Conservation (phyloP, 2,888 invertebrate species). For the Geophilus truncorum region DNA sequence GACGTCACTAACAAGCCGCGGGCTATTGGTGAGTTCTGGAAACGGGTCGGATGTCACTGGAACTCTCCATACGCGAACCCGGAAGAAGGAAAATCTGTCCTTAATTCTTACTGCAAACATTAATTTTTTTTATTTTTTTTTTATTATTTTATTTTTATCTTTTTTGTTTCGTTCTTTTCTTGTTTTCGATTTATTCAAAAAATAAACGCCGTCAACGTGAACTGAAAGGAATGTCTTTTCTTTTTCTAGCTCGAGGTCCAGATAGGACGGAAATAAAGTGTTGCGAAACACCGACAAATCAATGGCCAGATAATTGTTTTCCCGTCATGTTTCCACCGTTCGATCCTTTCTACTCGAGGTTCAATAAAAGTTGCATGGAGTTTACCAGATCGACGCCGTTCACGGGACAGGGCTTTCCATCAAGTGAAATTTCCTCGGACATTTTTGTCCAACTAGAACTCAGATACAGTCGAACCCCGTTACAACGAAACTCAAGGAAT, state of each 20-base stretch:
- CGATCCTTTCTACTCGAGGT: constrained; percentile 56
- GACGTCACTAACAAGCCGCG: constrained; percentile 38
- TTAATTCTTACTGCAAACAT: not conserved
- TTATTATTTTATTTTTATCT: not conserved
- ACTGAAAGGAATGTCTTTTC: not conserved
- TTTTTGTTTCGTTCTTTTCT: not conserved
- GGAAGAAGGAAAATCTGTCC: constrained; percentile 10
- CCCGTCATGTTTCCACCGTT: constrained; percentile 58
- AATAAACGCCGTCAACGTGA: not conserved
- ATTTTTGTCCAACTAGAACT: too few relatives aligned
- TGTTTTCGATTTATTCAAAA: not conserved
- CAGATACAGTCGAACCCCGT: too few relatives aligned
- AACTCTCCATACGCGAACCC: constrained; percentile 19
- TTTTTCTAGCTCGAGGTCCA: constrained; percentile 28
- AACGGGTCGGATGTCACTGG: constrained; percentile 27
- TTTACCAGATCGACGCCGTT: constrained; percentile 45
- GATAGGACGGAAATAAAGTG: constrained; percentile 31
- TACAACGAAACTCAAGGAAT: too few relatives aligned
- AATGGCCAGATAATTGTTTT: constrained; percentile 52
- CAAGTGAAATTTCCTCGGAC: constrained; percentile 28
- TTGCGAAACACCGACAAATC: constrained; percentile 27
- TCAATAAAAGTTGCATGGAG: constrained; percentile 52
- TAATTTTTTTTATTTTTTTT: not conserved
- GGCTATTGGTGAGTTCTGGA: constrained; percentile 34
- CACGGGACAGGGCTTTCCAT: constrained; percentile 30